Conservation (phyloP, 2,113 vertebrate species). For the Panurus biarmicus region DNA sequence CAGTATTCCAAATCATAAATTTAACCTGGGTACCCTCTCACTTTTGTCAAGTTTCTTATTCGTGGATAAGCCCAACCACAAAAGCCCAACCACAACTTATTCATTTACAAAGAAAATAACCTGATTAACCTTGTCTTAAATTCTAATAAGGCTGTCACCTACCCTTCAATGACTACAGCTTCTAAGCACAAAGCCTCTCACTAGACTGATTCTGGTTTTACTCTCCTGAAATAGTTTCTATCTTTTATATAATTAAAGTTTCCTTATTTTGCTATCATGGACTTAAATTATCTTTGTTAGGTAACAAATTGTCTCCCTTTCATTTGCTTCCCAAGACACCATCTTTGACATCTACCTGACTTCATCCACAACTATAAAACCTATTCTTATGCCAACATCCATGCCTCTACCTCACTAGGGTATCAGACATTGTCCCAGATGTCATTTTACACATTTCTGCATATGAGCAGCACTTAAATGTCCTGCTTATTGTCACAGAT, state of each 20-base stretch:
- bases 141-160: background rate
- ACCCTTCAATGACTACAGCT: background rate
- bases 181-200: background rate
- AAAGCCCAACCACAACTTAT: background rate
- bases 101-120: background rate
- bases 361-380: background rate
- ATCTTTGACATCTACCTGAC: background rate
- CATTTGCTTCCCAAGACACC: background rate
- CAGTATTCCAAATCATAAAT: background rate
- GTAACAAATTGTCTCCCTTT: background rate
- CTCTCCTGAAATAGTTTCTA: background rate
- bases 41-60: background rate
- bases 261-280: background rate
- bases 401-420: background rate
- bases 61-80: background rate
- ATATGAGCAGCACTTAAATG: background rate
- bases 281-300: background rate
- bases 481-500: background rate
- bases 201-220: background rate
- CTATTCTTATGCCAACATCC: background rate
- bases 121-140: background rate
- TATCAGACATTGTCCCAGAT: background rate
- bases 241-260: background rate
- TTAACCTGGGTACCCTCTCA: background rate
- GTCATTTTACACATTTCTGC: background rate